Evolutionary conservation across 2,797 vertebrate genomes (phyloP).

Genomic region (Fundulus diaphanus): DNA sequence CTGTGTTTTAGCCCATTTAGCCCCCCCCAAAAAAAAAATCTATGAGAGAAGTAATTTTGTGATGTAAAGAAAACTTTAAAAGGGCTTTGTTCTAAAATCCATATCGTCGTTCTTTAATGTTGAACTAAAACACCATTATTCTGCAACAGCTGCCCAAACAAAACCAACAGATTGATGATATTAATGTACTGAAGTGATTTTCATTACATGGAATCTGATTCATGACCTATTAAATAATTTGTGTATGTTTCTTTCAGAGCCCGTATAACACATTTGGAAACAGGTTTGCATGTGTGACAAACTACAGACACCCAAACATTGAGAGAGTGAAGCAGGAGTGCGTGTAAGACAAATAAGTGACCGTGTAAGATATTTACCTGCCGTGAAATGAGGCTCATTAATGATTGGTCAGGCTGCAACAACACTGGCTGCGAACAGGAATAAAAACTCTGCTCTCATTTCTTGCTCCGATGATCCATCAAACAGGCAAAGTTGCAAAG

Average conservation of each 20-base stretch:
- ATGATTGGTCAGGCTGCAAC: slow-evolving; percentile 46
- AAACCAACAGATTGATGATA: not conserved
- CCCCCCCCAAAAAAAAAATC: no score
- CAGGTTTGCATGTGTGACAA: not conserved
- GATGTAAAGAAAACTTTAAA: no score
- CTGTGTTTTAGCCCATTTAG: no score
- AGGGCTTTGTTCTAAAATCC: not conserved
- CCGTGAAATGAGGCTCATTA: slow-evolving; percentile 56
- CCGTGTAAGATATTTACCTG: slow-evolving; percentile 35
- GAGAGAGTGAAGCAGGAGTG: not conserved
- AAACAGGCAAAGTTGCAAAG: not conserved
- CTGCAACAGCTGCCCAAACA: not conserved
- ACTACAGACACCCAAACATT: not conserved
- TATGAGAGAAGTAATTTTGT: not conserved
- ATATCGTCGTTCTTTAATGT: not conserved
- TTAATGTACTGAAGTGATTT: not conserved
- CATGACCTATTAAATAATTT: not conserved
- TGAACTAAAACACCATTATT: not conserved
- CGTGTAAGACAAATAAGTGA: not conserved
- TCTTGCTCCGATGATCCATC: not conserved
- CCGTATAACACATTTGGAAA: not conserved
- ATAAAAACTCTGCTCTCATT: not conserved
- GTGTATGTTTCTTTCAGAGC: not conserved
- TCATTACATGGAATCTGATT: not conserved
- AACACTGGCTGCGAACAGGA: not conserved